Conservation (phyloP, 2,797 vertebrate species). For the Phrynocephalus guinanensis region DNA sequence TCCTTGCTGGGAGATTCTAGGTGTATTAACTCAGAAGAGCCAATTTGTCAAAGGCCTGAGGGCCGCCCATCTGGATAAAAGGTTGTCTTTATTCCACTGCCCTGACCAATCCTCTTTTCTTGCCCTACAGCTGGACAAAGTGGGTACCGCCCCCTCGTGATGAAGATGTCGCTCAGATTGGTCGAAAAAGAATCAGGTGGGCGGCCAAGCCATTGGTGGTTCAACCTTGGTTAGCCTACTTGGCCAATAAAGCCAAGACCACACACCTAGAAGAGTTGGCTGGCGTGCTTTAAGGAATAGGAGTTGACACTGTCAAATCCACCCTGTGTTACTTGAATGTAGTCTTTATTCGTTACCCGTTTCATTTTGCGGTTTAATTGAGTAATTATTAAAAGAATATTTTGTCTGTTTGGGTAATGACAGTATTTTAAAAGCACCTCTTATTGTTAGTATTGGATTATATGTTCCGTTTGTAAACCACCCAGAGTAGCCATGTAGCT, state of each 20-base stretch:
- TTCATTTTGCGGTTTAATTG: not conserved
- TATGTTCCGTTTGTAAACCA: not conserved
- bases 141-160: rapidly evolving
- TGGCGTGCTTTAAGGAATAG: not conserved
- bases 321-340: too few species aligned
- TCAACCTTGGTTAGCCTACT: not conserved
- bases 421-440: not conserved
- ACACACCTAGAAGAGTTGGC: not conserved
- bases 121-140: conserved; percentile 37
- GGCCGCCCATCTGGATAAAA: not conserved
- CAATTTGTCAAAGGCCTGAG: not conserved
- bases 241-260: not conserved
- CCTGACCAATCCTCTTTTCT: not conserved
- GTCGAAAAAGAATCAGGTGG: conserved; percentile 79
- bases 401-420: not conserved
- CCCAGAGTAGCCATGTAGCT: too few species aligned
- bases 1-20: too few species aligned
- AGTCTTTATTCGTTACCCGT: not conserved
- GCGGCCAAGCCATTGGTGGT: not conserved
- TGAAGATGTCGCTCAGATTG: conserved; percentile 75
- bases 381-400: too few species aligned
- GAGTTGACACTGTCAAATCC: not conserved
- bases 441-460: not conserved
- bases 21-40: too few species aligned
- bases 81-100: not conserved